Evolutionary conservation across 2,888 invertebrate species (phyloP), one percentile per base, ranked within the genome.

Genomic region (Muschampia plurimacula): DNA sequence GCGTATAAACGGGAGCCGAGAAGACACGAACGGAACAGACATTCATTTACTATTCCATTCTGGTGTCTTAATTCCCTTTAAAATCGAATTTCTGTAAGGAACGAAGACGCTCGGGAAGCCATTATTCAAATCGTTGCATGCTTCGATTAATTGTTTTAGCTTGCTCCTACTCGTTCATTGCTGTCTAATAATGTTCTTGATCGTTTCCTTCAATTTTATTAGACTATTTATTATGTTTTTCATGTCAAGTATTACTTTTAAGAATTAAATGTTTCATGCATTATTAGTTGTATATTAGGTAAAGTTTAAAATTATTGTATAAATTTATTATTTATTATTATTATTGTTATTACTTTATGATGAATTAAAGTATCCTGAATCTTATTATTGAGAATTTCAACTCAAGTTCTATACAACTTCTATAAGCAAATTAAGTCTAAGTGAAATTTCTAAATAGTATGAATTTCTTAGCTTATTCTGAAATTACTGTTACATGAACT

Each of bases 101-200:
- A 22, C 36, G 52, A 32, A 62, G 69, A 64, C 52, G 63, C 55
- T 41, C 8, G 41, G 64, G 9, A 70, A 70, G 64, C 64, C 32
- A 70, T 70, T 70, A 70, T 70, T 70, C 64, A 70, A 70, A 70
- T 70, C 63, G 62, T 69, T 69, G 69, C 69, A 70, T 70, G 69
- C 64, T 46, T 70, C 69, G 69, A 70, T 70, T 70, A 64, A 70
- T 64, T 70, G 69, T 70, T 63, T 55, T 41, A 13, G 63, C 55
- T 69, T 69, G 69, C 63, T 70, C 69, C 22, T 63, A 8, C 41
- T 44, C 57, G 9, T 68, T 52, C 64, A 57, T 36, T 39, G 62
- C 62, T 69, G 62, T 64, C 55, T 69, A 55, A 67, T 67, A 63
- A 64, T 64, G 28, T 64, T 69, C 64, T 55, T 64, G 55, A 62